Evolutionary conservation across 2,888 invertebrate species (phyloP), one percentile per base, ranked within the genome.

Genomic region (Amaurobius ferox): DNA sequence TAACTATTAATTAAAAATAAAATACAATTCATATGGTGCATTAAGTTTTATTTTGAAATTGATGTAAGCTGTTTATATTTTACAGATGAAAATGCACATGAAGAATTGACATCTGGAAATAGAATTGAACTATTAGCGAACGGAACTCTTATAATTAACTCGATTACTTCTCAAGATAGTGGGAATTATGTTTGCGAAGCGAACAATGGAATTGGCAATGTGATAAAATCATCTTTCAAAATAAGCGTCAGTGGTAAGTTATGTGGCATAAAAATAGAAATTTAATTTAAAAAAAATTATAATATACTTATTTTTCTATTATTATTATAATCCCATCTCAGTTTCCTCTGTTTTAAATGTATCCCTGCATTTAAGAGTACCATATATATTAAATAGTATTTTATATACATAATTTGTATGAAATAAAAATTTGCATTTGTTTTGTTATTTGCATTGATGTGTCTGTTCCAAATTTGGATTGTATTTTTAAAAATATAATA

Each of bases 111-210:
- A 0, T 16, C 23, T 13, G 28, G 26, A n/a, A 48, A 26, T 6
- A 44, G 70, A 44, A 44, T 39, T 61, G 16, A 73, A n/a, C 19
- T 32, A 23, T 7, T 44, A 16, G 23, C 40, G 19, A 70, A 70
- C 29, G 70, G 70, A n/a, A 70, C 61, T 16, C 7, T 62, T 29
- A 13, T 55, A 32, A 6, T 73, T 11, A 32, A 35, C 5, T 32
- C 44, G 6, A 9, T 73, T 5, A 73, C 32, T 35, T 19, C 30
- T 35, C 2, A 1, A 16, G 77, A 77, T 23, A 66, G 35, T 48
- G 77, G 77, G 1, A 48, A 44, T 6, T 77, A 77, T 40, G 44
- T 77, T 23, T 77, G 77, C 23, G 67, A 77, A 48, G 77, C 77
- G 9, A 77, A 29, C 23, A 77, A 77, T 29, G 77, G 77, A 19